Conservation (phyloP, 2,797 vertebrate species). For the Rhabdophis nuchalis region DNA sequence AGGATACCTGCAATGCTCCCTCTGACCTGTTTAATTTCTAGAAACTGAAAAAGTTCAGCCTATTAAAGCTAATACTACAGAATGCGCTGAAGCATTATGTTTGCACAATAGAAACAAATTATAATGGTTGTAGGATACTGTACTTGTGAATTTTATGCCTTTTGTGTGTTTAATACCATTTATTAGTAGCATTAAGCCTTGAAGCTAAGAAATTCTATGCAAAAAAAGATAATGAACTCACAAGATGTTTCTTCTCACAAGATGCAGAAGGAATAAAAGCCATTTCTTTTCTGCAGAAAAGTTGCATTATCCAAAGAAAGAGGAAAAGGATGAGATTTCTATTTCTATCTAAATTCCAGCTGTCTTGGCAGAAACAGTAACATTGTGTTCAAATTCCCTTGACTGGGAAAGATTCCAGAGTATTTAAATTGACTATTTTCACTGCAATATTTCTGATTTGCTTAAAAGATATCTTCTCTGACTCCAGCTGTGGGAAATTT, state of each 20-base stretch:
- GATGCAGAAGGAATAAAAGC: constrained; percentile 37
- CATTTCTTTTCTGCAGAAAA: constrained; percentile 48
- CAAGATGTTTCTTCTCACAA: constrained; percentile 34
- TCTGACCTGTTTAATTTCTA: constrained; percentile 15
- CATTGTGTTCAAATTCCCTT: constrained; percentile 48
- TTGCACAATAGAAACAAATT: constrained; percentile 21
- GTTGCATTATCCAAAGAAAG: constrained; percentile 54
- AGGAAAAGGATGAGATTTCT: constrained; percentile 43
- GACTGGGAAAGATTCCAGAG: constrained; percentile 45
- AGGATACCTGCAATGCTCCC: not conserved
- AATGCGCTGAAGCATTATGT: not conserved
- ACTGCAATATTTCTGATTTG: constrained; percentile 51
- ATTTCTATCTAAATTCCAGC: constrained; percentile 51
- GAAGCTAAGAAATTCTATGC: constrained; percentile 20
- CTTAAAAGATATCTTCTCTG: constrained; percentile 55
- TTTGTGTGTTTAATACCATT: constrained; percentile 17
- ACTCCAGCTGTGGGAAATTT: constrained; percentile 45
- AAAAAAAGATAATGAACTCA: constrained; percentile 32
- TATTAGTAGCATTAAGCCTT: constrained; percentile 35
- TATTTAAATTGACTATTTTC: constrained; percentile 51
- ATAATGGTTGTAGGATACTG: constrained; percentile 1
- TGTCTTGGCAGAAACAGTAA: constrained; percentile 49
- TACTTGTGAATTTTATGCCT: constrained; percentile 5
- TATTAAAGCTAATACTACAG: not conserved
- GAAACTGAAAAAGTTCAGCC: constrained; percentile 19